Conservation (phyloP, 2,113 vertebrate species). For the Holacanthus passer region DNA sequence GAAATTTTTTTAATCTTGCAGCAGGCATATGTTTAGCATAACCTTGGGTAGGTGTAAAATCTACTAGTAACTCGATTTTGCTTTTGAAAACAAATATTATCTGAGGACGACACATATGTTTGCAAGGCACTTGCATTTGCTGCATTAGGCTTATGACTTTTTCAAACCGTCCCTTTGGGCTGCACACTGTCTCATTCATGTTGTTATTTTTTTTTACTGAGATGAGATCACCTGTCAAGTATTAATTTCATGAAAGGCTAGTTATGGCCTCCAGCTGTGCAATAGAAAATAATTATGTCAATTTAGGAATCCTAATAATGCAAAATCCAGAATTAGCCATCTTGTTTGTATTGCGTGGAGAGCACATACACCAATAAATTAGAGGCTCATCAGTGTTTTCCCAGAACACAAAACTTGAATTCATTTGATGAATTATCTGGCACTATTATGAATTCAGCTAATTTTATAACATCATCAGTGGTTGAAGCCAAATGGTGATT, state of each 20-base stretch:
- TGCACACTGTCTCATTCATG: slow-evolving; percentile 16
- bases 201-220: background rate
- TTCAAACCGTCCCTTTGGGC: slow-evolving; percentile 7
- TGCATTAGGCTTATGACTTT: slow-evolving; percentile 1
- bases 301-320: slow-evolving; percentile 51
- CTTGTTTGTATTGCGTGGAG: slow-evolving; percentile 22
- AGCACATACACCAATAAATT: background rate
- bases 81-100: background rate
- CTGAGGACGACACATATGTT: background rate
- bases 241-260: slow-evolving; percentile 54
- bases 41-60: background rate
- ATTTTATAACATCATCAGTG: background rate
- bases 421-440: background rate
- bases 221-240: slow-evolving; percentile 41
- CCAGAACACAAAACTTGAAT: background rate
- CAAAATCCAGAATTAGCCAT: slow-evolving; percentile 27
- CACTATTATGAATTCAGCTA: background rate
- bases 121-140: background rate
- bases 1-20: slow-evolving; percentile 6
- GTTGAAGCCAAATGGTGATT: background rate
- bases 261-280: slow-evolving; percentile 50
- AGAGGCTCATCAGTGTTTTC: background rate
- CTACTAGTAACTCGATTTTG: background rate
- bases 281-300: slow-evolving; percentile 57
- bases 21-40: background rate